Evolutionary conservation across 2,113 vertebrate genomes (phyloP).

Genomic region (Himantopus leucocephalus): DNA sequence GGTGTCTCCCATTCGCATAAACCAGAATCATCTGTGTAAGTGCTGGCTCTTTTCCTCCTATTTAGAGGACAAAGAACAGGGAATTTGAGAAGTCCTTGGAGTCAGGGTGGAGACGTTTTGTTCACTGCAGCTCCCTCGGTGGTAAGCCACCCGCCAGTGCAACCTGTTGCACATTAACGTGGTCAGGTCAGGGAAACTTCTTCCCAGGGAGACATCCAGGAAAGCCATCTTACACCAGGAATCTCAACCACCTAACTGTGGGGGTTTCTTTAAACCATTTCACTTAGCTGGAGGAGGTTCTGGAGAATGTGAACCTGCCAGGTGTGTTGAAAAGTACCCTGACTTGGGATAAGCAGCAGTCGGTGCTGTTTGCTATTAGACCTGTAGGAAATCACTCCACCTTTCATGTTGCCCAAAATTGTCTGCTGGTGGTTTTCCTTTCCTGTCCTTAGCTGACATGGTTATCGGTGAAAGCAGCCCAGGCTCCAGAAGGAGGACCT

Average conservation of each 20-base stretch:
- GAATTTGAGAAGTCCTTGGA: not conserved
- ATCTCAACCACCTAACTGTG: not conserved
- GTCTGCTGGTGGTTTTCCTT: not conserved
- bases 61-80: not conserved
- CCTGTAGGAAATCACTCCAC: not conserved
- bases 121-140: not conserved
- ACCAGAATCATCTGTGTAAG: conserved; percentile 3
- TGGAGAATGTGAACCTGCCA: not conserved
- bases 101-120: not conserved
- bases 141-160: not conserved
- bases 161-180: not conserved
- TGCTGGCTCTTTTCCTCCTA: not conserved
- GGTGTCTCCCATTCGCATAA: not conserved
- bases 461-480: not conserved
- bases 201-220: not conserved
- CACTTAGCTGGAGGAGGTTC: not conserved
- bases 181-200: not conserved
- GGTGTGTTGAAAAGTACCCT: not conserved
- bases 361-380: not conserved
- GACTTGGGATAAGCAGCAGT: not conserved
- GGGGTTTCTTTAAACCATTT: not conserved
- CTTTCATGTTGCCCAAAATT: not conserved
- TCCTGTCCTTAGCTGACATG: not conserved
- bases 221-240: not conserved
- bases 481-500: not conserved